A percentile compares a stretch with the other conserved stretches of the same genome.
Conservation (phyloP, 2,888 invertebrate genomes). For the Spodoptera picta region DNA sequence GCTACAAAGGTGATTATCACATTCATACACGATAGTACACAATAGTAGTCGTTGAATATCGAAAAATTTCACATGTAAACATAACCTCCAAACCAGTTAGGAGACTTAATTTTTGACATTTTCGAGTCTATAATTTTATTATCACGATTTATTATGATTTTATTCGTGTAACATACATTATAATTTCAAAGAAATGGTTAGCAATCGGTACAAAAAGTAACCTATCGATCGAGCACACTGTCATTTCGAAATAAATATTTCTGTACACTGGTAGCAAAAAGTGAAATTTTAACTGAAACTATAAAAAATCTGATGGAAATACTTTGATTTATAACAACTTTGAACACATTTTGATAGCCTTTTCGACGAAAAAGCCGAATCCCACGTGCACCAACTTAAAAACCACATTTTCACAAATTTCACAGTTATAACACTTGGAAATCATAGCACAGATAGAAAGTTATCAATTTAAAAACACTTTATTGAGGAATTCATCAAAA, state of each 20-base stretch:
- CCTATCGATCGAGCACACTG: conserved; percentile 47
- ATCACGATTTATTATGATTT: neutral
- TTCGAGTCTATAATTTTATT: too few species aligned
- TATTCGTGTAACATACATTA: neutral
- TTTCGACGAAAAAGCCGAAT: conserved; percentile 44
- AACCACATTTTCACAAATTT: conserved; percentile 66
- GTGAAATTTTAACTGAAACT: neutral
- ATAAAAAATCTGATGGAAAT: neutral
- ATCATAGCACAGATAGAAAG: conserved; percentile 21
- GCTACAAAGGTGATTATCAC: too few species aligned
- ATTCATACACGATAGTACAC: too few species aligned
- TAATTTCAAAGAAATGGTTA: neutral
- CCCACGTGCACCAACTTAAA: conserved; percentile 75
- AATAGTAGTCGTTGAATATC: neutral
- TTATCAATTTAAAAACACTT: conserved; percentile 36
- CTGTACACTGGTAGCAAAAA: neutral
- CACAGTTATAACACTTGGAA: conserved; percentile 52
- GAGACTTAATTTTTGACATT: neutral
- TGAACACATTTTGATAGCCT: conserved; percentile 11
- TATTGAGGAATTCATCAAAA: conserved; percentile 22
- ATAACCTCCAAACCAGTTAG: conserved; percentile 39
- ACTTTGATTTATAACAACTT: neutral
- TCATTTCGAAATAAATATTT: conserved; percentile 3
- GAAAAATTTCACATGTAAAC: conserved; percentile 45
- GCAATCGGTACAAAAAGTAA: conserved; percentile 38